Evolutionary conservation across 92 coral and sea anemone genomes (phyloP), one percentile per base, ranked within the genome.

Genomic region (Epizoanthus stellaris): DNA sequence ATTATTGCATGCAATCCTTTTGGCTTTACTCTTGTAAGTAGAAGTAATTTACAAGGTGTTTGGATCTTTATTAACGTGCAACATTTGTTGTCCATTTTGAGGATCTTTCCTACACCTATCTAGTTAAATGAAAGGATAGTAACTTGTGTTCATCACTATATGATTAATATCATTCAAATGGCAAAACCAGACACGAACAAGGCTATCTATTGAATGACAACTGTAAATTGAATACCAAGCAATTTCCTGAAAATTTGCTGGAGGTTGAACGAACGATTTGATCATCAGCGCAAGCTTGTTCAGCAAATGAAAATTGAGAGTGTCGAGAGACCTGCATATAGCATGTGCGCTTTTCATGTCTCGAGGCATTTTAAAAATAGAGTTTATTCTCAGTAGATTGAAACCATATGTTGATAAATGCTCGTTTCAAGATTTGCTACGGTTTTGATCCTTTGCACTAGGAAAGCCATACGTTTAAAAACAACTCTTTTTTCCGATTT

Each of bases 361-460:
- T 40, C 39, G 15, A 63, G 83, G 72, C 60, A 54, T 9, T 52
- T 52, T 9, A 43, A 19, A 63, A 43, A 39, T 43, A 20, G 23
- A 72, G 38, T 72, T 7, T 72, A 49, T 72, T 43, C 34, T 47
- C 4, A 3, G 10, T 1, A 42, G 9, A 79, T 79, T 19, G 40
- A 79, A 79, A 43, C 83, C 83, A 79, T 39, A 63, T 79, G 83
- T 36, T 15, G 83, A 3, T 7, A 4, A 13, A 20, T 17, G 6
- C 7, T 13, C 25, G 0, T 21, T 47, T 15, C 59, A 43, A 61
- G 17, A 20, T 21, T 76, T 30, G 5, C 40, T 64, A 42, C 14
- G 64, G 5, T 10, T 52, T 52, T 52, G 12, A 13, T 52, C 13
- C 10, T 13, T 9, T 52, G 10, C 12, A 52, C 15, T 52, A 3